Percentiles rank a stretch among this genome's conserved stretches.
Evolutionary conservation across 2,888 invertebrate genomes (phyloP).

Genomic region (Anoplius nigerrimus): DNA sequence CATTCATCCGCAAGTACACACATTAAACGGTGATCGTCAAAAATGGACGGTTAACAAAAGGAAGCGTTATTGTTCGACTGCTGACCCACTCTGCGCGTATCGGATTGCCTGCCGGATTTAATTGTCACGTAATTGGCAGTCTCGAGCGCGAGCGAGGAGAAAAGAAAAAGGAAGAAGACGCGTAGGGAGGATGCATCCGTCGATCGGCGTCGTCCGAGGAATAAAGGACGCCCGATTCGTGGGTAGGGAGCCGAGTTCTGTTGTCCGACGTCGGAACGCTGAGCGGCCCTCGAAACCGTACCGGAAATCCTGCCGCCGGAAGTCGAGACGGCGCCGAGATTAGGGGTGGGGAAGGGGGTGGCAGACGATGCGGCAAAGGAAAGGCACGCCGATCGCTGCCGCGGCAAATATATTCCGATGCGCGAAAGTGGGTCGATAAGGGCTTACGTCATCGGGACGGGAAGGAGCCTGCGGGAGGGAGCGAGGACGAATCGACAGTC

Average conservation of each 20-base stretch:
- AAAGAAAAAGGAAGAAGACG: slow-evolving; percentile 14
- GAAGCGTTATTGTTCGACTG: no score
- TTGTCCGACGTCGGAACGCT: no score
- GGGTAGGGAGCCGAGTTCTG: no score
- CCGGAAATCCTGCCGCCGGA: no score
- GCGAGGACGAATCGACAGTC: neutral
- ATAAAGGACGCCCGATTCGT: neutral
- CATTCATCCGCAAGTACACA: no score
- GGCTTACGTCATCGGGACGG: slow-evolving; percentile 24
- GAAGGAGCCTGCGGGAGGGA: neutral
- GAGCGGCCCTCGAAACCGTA: no score
- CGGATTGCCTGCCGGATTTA: no score
- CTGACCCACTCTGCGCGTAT: no score
- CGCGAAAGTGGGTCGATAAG: slow-evolving; percentile 38
- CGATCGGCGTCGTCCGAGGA: neutral
- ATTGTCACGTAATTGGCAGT: no score
- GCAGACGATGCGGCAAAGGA: slow-evolving; percentile 25
- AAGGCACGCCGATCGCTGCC: slow-evolving; percentile 24
- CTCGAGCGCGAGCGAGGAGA: slow-evolving; percentile 18
- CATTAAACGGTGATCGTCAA: no score
- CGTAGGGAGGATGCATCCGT: neutral
- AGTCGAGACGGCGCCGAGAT: no score
- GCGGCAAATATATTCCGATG: slow-evolving; percentile 39
- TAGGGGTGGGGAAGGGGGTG: slow-evolving; percentile 16
- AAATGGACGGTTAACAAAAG: no score